These are phyloP conservation scores for Aegotheles bennettii DNA, from an alignment of 2,113 vertebrate species.

Conservation along the genomic window DNA sequence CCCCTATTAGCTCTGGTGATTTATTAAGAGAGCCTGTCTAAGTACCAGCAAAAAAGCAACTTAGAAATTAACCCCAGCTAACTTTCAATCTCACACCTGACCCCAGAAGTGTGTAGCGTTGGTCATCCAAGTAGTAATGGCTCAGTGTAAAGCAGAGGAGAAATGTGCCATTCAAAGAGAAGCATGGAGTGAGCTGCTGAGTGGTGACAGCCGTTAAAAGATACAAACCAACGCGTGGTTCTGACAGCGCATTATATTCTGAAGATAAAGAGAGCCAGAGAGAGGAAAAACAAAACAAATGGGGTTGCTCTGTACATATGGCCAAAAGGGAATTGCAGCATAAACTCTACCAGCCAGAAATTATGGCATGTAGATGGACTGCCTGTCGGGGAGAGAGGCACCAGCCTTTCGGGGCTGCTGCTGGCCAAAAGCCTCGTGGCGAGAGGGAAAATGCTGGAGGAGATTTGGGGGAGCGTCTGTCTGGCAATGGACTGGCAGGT, in stretches of 20 bases:
- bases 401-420: background rate
- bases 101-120: background rate
- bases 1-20: background rate
- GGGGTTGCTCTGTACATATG: background rate
- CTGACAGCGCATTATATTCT: background rate
- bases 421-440: background rate
- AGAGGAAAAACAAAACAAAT: background rate
- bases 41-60: background rate
- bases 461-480: background rate
- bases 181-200: background rate
- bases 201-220: background rate
- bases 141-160: background rate
- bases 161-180: background rate
- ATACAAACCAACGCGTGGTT: background rate
- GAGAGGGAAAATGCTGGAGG: background rate
- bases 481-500: background rate
- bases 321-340: background rate
- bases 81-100: background rate
- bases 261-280: background rate
- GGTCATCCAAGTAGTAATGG: background rate
- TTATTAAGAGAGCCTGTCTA: background rate
- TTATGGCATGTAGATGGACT: background rate
- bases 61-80: conserved; percentile 7
- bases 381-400: background rate
- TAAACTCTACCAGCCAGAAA: background rate